These are phyloP conservation scores for Sesia bembeciformis DNA, from an alignment of 2,888 invertebrate genomes.

Conservation along the genomic window DNA sequence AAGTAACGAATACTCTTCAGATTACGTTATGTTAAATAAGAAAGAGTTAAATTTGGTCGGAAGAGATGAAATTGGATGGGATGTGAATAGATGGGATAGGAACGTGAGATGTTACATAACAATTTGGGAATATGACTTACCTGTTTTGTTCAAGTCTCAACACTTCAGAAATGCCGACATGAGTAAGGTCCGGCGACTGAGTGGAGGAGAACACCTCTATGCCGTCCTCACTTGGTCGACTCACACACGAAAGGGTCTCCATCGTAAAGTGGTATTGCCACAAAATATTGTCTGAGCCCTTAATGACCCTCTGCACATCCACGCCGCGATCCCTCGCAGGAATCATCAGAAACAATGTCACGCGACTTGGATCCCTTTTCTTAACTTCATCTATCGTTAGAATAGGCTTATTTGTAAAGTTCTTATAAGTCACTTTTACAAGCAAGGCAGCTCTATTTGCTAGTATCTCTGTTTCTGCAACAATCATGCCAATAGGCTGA, in stretches of 20 bases:
- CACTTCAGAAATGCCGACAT: slow-evolving; percentile 62
- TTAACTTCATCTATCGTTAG: slow-evolving; percentile 35
- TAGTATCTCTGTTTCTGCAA: slow-evolving; percentile 72
- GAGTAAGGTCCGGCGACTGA: slow-evolving; percentile 74
- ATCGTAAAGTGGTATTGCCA: slow-evolving; percentile 81
- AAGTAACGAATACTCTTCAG: too few species aligned
- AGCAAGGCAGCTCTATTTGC: slow-evolving; percentile 74
- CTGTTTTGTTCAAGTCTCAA: slow-evolving; percentile 72
- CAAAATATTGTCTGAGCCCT: slow-evolving; percentile 69
- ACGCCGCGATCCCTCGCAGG: slow-evolving; percentile 41
- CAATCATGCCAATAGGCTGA: slow-evolving; percentile 80
- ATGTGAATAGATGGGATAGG: too few species aligned
- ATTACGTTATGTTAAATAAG: too few species aligned
- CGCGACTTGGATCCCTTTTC: slow-evolving; percentile 33
- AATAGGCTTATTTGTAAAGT: slow-evolving; percentile 40
- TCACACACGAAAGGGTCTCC: slow-evolving; percentile 77
- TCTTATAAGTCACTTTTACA: slow-evolving; percentile 72
- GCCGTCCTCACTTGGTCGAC: slow-evolving; percentile 79
- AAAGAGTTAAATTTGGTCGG: too few species aligned
- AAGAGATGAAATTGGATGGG: too few species aligned
- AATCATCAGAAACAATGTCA: slow-evolving; percentile 22
- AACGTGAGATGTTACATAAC: too few species aligned
- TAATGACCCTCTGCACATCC: slow-evolving; percentile 63
- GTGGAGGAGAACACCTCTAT: slow-evolving; percentile 74
- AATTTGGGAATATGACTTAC: slow-evolving; percentile 30